Percentiles rank a stretch among this genome's conserved stretches.
phyloP scores from a whole-genome alignment of 2,113 vertebrate genomes.

The Myotis davidii region DNA sequence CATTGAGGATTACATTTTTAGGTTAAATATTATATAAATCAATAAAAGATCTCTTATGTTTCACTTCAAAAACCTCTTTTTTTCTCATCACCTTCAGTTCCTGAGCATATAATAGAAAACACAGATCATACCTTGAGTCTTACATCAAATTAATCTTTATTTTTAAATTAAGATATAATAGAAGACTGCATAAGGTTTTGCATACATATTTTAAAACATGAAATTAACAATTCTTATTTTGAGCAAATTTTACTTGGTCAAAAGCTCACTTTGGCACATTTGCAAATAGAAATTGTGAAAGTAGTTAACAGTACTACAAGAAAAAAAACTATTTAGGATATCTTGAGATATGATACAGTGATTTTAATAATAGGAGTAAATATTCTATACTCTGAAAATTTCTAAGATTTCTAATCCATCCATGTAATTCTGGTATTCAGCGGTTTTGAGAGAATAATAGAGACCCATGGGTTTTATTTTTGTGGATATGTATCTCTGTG shows the following conservation, averaged over 20 bases:
- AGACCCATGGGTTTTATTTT: not conserved
- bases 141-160: slow-evolving; percentile 47
- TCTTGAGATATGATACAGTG: slow-evolving; percentile 11
- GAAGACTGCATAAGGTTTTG: slow-evolving; percentile 58
- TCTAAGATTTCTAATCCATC: not conserved
- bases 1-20: slow-evolving; percentile 3
- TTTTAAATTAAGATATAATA: slow-evolving; percentile 64
- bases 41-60: not conserved
- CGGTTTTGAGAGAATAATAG: not conserved
- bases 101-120: not conserved
- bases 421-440: not conserved
- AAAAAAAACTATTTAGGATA: not conserved
- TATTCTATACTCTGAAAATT: not conserved
- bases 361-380: not conserved
- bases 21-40: slow-evolving; percentile 9
- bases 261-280: slow-evolving; percentile 47
- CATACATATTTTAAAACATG: slow-evolving; percentile 57
- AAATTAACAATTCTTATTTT: slow-evolving; percentile 29
- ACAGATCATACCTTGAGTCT: not conserved
- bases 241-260: slow-evolving; percentile 51
- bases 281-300: slow-evolving; percentile 73
- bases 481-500: not conserved
- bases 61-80: not conserved
- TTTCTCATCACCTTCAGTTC: not conserved
- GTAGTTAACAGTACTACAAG: slow-evolving; percentile 69